Evolutionary conservation across 2,888 invertebrate genomes (phyloP).

Genomic region (Omphaloscelis lunosa): DNA sequence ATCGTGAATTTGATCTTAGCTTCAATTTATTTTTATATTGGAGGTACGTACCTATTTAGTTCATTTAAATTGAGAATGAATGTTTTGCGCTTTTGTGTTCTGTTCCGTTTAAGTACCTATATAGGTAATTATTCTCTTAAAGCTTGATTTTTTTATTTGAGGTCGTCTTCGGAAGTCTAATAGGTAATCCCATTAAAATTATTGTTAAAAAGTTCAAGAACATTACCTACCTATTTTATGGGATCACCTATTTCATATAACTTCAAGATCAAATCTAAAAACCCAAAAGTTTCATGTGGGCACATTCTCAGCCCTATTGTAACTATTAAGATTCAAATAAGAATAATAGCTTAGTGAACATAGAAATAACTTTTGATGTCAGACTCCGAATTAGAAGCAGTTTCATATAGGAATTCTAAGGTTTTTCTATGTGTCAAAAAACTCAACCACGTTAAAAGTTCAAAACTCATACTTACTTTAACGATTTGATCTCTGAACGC

Average conservation of each 20-base stretch:
- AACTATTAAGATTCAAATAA: slow-evolving; percentile 20
- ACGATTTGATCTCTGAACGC: slow-evolving; percentile 47
- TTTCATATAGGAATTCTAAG: neutral
- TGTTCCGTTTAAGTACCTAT: neutral
- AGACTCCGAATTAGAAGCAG: neutral
- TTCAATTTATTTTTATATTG: neutral
- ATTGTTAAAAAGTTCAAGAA: too few relatives aligned
- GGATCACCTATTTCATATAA: neutral
- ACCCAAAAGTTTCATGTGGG: neutral
- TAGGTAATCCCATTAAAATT: neutral
- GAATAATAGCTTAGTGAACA: neutral
- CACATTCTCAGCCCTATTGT: neutral
- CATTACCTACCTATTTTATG: neutral
- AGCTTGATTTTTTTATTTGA: neutral
- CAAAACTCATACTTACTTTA: slow-evolving; percentile 12
- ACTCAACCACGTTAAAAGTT: slow-evolving; percentile 5
- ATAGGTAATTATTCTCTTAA: neutral
- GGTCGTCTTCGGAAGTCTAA: neutral
- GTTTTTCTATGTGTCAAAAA: neutral
- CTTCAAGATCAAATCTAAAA: neutral
- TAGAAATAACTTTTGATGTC: neutral
- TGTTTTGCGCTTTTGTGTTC: neutral
- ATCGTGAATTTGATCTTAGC: neutral
- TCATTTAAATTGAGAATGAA: neutral
- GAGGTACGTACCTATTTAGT: too few relatives aligned